phyloP scores from a whole-genome alignment of 2,888 invertebrate genomes.

The Mythimna lalbum region DNA sequence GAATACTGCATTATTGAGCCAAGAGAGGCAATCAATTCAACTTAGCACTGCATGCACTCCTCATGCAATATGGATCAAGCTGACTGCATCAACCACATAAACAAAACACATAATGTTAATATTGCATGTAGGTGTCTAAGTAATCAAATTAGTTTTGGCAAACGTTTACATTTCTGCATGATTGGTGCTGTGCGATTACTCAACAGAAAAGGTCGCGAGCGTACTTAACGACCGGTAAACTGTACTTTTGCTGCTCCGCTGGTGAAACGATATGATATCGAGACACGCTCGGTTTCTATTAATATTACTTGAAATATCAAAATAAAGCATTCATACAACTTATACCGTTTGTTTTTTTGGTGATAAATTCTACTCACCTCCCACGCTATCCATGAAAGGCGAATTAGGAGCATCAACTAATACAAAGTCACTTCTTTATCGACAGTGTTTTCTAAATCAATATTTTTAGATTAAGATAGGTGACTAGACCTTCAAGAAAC shows the following conservation, averaged over 20 bases:
- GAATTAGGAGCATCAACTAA: constrained; percentile 20
- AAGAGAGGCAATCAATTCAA: background rate
- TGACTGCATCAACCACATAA: constrained; percentile 57
- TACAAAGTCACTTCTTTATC: constrained; percentile 16
- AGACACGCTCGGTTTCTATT: constrained; percentile 65
- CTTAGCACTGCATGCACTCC: constrained; percentile 38
- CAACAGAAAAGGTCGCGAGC: constrained; percentile 79
- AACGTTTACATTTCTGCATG: constrained; percentile 80
- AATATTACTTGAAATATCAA: constrained; percentile 60
- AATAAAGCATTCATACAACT: constrained; percentile 59
- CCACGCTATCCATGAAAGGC: constrained; percentile 43
- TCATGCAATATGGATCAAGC: constrained; percentile 64
- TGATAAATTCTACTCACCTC: constrained; percentile 22
- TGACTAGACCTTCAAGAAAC: constrained; percentile 16
- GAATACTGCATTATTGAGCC: constrained; percentile 9
- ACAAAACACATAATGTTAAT: constrained; percentile 25
- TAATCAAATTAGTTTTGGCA: constrained; percentile 73
- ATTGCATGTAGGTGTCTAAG: constrained; percentile 27
- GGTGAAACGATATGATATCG: constrained; percentile 73
- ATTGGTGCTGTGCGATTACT: constrained; percentile 75
- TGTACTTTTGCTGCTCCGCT: constrained; percentile 78
- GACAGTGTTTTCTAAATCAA: constrained; percentile 11
- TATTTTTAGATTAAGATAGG: constrained; percentile 11
- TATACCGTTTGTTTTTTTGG: constrained; percentile 58
- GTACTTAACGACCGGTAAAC: constrained; percentile 78